Conservation (phyloP, 1,140 invertebrate genomes). For the Caenorhabditis latens region DNA sequence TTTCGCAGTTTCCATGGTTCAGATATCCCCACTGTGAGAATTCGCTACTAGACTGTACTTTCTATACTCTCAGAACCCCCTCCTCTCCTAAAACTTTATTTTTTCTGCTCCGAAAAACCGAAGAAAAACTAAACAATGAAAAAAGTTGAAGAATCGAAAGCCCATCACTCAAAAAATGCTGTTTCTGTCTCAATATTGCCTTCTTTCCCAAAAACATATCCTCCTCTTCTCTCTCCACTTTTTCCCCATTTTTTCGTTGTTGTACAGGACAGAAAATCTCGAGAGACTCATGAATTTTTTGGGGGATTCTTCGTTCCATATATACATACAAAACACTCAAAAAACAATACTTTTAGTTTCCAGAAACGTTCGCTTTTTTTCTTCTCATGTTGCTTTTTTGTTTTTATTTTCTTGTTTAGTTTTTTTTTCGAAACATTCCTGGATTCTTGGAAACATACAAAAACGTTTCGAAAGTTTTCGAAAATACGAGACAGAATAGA, state of each 20-base stretch:
- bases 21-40: too few species aligned
- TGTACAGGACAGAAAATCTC: conserved; percentile 28
- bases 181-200: background rate
- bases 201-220: conserved; percentile 7
- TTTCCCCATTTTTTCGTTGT: background rate
- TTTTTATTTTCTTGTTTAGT: too few species aligned
- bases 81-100: background rate
- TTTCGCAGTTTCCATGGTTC: too few species aligned
- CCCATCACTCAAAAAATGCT: conserved; percentile 38
- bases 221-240: background rate
- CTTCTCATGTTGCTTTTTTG: too few species aligned
- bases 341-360: background rate
- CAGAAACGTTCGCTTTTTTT: background rate
- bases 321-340: conserved; percentile 14
- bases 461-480: too few species aligned
- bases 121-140: background rate
- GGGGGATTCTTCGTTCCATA: background rate
- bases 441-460: background rate
- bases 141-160: conserved; percentile 18
- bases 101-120: background rate
- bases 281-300: conserved; percentile 43
- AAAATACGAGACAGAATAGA: too few species aligned
- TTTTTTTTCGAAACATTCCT: background rate
- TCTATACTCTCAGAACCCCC: background rate
- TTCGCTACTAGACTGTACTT: background rate